These are phyloP conservation scores for Hydropotes inermis DNA, from an alignment of 2,113 vertebrate genomes.

Conservation along the genomic window DNA sequence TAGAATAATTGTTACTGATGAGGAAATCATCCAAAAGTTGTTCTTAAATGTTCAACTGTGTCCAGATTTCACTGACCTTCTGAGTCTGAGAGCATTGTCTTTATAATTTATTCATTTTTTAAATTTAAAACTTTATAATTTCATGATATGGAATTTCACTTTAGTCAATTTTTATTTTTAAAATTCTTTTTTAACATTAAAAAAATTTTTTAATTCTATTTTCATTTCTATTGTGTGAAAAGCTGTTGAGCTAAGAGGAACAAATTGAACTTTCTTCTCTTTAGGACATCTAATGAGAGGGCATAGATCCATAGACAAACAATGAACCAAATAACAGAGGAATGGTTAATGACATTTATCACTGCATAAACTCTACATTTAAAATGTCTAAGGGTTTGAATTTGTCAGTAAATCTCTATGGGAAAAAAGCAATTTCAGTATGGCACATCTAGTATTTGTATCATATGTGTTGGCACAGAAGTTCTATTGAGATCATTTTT, in stretches of 20 bases:
- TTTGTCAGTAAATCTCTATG: slow-evolving; percentile 43
- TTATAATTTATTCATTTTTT: neutral
- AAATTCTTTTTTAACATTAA: neutral
- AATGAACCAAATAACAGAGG: neutral
- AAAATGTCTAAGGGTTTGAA: slow-evolving; percentile 24
- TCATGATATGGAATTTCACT: neutral
- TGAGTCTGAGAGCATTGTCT: neutral
- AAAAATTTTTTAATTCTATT: neutral
- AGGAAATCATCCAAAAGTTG: neutral
- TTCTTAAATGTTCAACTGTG: neutral
- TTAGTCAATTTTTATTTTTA: neutral
- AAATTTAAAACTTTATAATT: neutral
- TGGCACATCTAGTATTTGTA: slow-evolving; percentile 60
- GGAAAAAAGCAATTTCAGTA: slow-evolving; percentile 45
- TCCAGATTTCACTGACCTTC: neutral
- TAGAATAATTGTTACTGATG: neutral
- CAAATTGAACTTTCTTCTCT: neutral
- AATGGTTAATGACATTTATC: slow-evolving; percentile 17
- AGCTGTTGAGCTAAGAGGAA: neutral
- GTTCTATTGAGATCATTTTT: slow-evolving; percentile 27
- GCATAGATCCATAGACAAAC: neutral
- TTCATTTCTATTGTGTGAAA: neutral
- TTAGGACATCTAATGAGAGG: neutral
- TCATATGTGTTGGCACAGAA: slow-evolving; percentile 44
- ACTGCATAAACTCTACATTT: neutral